Evolutionary conservation across 2,113 vertebrate genomes (phyloP).

Genomic region (Aviceda subcristata): DNA sequence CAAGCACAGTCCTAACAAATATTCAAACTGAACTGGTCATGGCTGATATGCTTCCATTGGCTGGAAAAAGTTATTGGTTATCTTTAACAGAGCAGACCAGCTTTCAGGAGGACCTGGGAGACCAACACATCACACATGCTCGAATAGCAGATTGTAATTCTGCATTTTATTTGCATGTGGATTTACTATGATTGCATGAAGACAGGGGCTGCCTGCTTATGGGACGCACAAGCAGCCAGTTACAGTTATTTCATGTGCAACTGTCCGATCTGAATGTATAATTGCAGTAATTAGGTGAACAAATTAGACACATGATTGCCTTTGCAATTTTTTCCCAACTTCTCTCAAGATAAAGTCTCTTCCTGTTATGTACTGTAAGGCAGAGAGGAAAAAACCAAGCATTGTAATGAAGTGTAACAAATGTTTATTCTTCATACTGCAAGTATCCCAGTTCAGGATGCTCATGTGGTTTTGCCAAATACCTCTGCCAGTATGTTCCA

Average conservation of each 20-base stretch:
- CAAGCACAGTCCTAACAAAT: neutral
- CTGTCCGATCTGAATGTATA: neutral
- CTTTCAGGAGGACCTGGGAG: neutral
- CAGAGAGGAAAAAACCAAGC: neutral
- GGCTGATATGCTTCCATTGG: neutral
- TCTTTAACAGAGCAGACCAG: neutral
- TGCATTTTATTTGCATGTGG: neutral
- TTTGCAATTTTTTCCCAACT: neutral
- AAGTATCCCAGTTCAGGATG: neutral
- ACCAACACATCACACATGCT: neutral
- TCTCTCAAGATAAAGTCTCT: neutral
- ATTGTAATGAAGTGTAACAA: neutral
- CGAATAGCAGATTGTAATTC: neutral
- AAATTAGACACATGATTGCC: neutral
- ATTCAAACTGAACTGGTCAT: neutral
- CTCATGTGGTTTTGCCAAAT: neutral
- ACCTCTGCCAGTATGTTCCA: neutral
- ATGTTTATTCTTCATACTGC: neutral
- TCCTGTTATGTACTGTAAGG: neutral
- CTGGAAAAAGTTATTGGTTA: neutral
- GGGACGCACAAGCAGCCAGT: neutral
- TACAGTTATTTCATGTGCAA: neutral
- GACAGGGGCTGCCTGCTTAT: neutral
- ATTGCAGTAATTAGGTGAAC: neutral
- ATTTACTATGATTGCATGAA: neutral